Evolutionary conservation across 2,113 vertebrate species (phyloP).

Genomic region (Synchiropus splendidus): DNA sequence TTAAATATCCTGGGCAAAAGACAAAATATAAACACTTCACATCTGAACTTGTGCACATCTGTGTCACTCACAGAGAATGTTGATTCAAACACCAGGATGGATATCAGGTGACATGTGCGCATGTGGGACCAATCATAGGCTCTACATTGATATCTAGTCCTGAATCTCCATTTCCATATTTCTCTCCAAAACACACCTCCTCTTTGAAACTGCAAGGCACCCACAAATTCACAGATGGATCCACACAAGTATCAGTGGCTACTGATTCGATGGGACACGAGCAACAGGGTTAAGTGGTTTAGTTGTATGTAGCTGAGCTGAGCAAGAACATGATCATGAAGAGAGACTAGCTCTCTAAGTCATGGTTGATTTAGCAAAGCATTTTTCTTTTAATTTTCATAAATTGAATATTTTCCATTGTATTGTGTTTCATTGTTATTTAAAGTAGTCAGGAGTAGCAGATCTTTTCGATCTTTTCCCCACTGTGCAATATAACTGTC

Average conservation of each 20-base stretch:
- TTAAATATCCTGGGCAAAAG: conserved; percentile 46
- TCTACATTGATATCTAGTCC: conserved; percentile 15
- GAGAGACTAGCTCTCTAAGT: background rate
- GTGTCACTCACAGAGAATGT: conserved; percentile 59
- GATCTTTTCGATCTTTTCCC: background rate
- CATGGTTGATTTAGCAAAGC: background rate
- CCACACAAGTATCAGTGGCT: conserved; percentile 3
- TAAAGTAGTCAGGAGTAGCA: background rate
- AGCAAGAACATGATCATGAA: no score
- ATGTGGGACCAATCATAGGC: conserved; percentile 60
- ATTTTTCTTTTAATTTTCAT: background rate
- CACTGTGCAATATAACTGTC: background rate
- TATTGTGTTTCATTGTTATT: background rate
- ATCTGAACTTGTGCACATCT: conserved; percentile 39
- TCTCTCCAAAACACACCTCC: no score
- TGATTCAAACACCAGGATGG: conserved; percentile 54
- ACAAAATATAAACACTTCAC: conserved; percentile 46
- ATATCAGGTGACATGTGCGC: conserved; percentile 63
- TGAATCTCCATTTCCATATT: conserved; percentile 6
- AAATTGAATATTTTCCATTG: background rate
- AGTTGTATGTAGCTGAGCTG: no score
- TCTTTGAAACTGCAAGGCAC: conserved; percentile 12
- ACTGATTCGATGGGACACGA: no score
- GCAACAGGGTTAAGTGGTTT: no score
- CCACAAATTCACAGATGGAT: conserved; percentile 10